These are phyloP conservation scores for Madoqua kirkii DNA, from an alignment of 2,113 vertebrate species.

Conservation along the genomic window DNA sequence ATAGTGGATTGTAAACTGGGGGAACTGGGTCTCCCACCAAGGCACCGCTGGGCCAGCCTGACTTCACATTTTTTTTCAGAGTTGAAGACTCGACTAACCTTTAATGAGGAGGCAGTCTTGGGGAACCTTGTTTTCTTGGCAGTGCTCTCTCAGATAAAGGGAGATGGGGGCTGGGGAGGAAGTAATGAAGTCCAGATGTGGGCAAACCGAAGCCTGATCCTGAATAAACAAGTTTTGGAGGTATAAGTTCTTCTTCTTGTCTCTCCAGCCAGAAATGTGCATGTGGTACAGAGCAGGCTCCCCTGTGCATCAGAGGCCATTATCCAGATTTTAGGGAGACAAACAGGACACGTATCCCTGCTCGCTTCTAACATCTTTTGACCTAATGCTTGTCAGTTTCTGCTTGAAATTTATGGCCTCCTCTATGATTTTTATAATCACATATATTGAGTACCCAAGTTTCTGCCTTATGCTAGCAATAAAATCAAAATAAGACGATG, in stretches of 20 bases:
- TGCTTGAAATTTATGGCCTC: not conserved
- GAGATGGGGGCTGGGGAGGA: slow-evolving; percentile 26
- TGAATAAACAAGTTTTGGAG: slow-evolving; percentile 70
- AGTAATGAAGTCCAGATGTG: slow-evolving; percentile 83
- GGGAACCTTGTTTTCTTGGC: slow-evolving; percentile 75
- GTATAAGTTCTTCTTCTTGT: slow-evolving; percentile 69
- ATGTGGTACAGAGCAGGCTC: not conserved
- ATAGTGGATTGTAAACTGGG: slow-evolving; percentile 79
- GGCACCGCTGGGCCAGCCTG: slow-evolving; percentile 65
- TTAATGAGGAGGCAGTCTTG: slow-evolving; percentile 79
- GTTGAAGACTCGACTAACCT: slow-evolving; percentile 71
- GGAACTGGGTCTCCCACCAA: slow-evolving; percentile 71
- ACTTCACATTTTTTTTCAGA: slow-evolving; percentile 53
- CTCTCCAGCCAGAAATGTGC: slow-evolving; percentile 38
- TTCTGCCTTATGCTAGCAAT: not conserved
- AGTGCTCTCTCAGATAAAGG: slow-evolving; percentile 71
- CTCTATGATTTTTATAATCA: not conserved
- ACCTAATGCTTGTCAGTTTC: not conserved
- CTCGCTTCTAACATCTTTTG: not conserved
- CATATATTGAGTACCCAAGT: not conserved
- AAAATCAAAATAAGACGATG: not conserved
- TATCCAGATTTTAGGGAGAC: slow-evolving; percentile 28
- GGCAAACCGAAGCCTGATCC: slow-evolving; percentile 65
- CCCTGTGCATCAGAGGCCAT: not conserved
- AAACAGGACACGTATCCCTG: not conserved